Evolutionary conservation across 1,140 invertebrate genomes (phyloP).

Genomic region (Matsumurasca onukii): DNA sequence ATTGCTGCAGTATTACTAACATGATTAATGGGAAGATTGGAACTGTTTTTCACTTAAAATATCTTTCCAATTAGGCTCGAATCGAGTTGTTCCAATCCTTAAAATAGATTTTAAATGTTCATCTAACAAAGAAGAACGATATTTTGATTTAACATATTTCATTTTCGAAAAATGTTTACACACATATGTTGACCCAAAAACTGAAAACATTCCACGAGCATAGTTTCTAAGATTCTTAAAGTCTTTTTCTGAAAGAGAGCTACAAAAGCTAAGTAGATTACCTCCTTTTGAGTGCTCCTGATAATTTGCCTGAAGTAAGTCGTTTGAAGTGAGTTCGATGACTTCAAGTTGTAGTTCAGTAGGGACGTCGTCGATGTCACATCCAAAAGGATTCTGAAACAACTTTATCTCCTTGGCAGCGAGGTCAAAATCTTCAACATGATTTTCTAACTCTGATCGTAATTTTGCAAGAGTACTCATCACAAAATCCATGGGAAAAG

Average conservation of each 20-base stretch:
- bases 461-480: too few species aligned
- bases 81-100: conserved; percentile 9
- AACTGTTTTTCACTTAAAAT: conserved; percentile 9
- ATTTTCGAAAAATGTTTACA: conserved; percentile 34
- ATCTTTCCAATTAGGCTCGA: not conserved
- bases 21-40: too few species aligned
- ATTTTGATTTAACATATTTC: too few species aligned
- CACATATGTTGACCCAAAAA: conserved; percentile 29
- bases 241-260: conserved; percentile 1
- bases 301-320: conserved; percentile 2
- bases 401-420: not conserved
- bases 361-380: conserved; percentile 1
- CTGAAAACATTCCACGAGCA: not conserved
- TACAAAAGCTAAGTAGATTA: too few species aligned
- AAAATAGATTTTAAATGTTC: conserved; percentile 18
- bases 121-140: conserved; percentile 8
- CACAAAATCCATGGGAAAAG: not conserved
- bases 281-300: conserved; percentile 6
- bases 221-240: not conserved
- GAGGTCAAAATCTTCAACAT: not conserved
- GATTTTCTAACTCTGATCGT: conserved; percentile 1
- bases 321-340: too few species aligned
- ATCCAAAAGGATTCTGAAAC: too few species aligned
- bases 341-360: conserved; percentile 4
- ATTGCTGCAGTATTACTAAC: too few species aligned